Evolutionary conservation across 35 echinoderm and acorn worm species (phyloP).

Genomic region (Lytechinus variegatus): DNA sequence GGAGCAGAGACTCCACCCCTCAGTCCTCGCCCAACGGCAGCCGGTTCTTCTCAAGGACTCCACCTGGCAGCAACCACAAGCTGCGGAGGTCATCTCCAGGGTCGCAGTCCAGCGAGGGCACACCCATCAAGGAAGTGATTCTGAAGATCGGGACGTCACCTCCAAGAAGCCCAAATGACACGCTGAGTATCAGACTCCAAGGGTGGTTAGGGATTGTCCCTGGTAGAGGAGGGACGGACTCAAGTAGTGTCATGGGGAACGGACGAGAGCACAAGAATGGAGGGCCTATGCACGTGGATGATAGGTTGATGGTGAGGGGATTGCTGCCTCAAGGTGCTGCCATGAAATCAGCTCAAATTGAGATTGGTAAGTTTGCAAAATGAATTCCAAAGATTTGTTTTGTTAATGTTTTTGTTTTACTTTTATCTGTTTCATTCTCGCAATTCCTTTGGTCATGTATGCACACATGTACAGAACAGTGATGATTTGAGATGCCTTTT

Average conservation of each 20-base stretch:
- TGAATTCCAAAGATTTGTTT: no score
- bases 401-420: no score
- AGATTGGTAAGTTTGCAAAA: conserved; percentile 60
- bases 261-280: conserved; percentile 54
- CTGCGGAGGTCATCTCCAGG: background rate
- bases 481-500: no score
- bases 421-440: no score
- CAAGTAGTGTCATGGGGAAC: background rate
- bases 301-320: conserved; percentile 55
- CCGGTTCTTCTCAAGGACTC: conserved; percentile 16
- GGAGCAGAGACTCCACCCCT: conserved; percentile 34
- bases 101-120: background rate
- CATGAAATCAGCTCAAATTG: conserved; percentile 77
- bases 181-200: conserved; percentile 39
- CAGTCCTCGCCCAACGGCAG: conserved; percentile 36
- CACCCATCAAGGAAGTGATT: conserved; percentile 58
- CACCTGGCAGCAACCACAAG: conserved; percentile 40
- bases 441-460: no score
- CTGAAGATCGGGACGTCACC: conserved; percentile 29
- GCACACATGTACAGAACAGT: no score
- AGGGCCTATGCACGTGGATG: conserved; percentile 32
- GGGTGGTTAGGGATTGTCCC: conserved; percentile 68
- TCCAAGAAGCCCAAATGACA: background rate
- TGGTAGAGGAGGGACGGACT: conserved; percentile 6
- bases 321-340: conserved; percentile 64